phyloP scores from a whole-genome alignment of 2,888 invertebrate species.

The Pheosia tremula region DNA sequence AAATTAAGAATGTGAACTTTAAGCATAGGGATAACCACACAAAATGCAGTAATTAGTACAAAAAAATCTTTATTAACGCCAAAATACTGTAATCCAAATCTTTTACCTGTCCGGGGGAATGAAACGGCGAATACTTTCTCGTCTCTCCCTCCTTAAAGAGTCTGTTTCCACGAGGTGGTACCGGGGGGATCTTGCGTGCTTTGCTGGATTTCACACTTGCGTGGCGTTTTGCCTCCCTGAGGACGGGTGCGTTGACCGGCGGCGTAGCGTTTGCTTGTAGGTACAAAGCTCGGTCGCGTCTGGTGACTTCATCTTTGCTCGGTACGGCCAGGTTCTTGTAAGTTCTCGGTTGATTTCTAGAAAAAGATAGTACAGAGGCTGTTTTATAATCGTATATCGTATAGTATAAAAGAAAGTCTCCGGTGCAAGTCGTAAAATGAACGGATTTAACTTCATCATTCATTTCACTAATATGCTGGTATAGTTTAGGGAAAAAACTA shows the following conservation, averaged over 20 bases:
- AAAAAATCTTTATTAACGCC: constrained; percentile 27
- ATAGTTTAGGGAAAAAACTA: too few relatives aligned
- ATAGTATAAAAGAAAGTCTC: too few relatives aligned
- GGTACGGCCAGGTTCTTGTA: constrained; percentile 30
- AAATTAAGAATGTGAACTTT: too few relatives aligned
- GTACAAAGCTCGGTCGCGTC: constrained; percentile 22
- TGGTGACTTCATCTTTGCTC: constrained; percentile 27
- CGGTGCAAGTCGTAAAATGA: too few relatives aligned
- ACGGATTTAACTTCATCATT: too few relatives aligned
- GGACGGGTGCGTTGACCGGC: background rate
- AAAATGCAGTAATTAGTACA: constrained; percentile 24
- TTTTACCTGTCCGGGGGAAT: constrained; percentile 65
- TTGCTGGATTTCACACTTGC: constrained; percentile 21
- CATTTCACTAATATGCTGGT: too few relatives aligned
- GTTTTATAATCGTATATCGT: too few relatives aligned
- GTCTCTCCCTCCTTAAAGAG: constrained; percentile 46
- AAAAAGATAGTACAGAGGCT: constrained; percentile 3
- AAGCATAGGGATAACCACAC: background rate
- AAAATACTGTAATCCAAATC: constrained; percentile 29
- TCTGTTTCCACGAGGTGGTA: constrained; percentile 50
- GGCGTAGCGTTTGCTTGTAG: constrained; percentile 6
- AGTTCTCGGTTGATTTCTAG: constrained; percentile 35
- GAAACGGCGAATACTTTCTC: constrained; percentile 69
- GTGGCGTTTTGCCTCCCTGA: constrained; percentile 10
- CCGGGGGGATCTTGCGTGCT: constrained; percentile 42